Conservation (phyloP, 2,113 vertebrate species). For the Bubo blakistoni region DNA sequence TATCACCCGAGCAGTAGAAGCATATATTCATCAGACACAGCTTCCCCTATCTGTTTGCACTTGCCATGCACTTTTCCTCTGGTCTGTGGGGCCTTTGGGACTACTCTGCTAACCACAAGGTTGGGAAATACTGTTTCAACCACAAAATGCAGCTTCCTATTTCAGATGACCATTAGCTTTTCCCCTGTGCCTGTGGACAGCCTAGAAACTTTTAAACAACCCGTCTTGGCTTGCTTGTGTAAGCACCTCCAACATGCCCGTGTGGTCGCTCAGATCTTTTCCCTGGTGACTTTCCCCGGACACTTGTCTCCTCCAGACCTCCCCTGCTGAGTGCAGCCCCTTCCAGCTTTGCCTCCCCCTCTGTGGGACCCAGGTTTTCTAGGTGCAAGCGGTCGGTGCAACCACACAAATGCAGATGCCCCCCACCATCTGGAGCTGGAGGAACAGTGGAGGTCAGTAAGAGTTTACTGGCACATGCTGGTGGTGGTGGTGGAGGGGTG, state of each 20-base stretch:
- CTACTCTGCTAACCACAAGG: not conserved
- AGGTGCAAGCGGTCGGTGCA: not conserved
- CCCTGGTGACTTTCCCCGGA: not conserved
- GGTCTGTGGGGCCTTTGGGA: not conserved
- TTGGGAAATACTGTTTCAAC: constrained; percentile 26
- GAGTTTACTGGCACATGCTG: not conserved
- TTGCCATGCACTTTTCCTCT: not conserved
- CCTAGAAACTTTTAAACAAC: not conserved
- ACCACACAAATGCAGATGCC: not conserved
- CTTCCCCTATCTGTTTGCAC: not conserved
- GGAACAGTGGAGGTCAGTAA: not conserved
- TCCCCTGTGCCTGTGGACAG: not conserved
- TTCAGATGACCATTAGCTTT: not conserved
- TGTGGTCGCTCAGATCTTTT: fast-evolving
- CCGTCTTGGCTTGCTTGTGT: not conserved
- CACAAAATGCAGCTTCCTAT: constrained; percentile 18
- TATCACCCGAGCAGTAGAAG: not conserved
- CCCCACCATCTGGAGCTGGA: not conserved
- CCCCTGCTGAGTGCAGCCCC: not conserved
- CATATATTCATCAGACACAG: not conserved
- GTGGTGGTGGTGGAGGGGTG: not conserved
- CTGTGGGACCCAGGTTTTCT: not conserved
- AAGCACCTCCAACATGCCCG: fast-evolving
- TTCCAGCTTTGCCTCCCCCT: not conserved
- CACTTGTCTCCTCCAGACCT: not conserved